phyloP scores from a whole-genome alignment of 2,888 invertebrate species.

The Priocnemis perturbator region DNA sequence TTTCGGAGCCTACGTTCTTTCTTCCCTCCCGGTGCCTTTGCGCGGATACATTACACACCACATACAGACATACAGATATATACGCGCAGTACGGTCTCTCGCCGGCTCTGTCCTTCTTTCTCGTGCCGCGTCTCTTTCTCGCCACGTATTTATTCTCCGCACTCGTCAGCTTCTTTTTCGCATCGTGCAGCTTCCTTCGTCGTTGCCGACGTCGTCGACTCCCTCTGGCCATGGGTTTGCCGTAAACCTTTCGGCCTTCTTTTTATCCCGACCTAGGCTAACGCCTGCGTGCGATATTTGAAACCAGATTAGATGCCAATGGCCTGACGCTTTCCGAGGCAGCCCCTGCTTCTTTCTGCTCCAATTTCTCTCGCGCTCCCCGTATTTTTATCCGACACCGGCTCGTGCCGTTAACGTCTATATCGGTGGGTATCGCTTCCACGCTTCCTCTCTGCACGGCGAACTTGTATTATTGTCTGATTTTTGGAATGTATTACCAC shows the following conservation, averaged over 20 bases:
- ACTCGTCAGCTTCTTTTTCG: background rate
- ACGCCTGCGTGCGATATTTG: conserved; percentile 63
- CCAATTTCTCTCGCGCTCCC: too few species aligned
- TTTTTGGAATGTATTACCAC: too few species aligned
- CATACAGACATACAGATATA: background rate
- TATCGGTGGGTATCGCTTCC: background rate
- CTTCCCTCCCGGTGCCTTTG: conserved; percentile 8
- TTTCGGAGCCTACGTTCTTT: conserved; percentile 51
- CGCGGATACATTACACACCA: conserved; percentile 22
- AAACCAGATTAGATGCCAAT: conserved; percentile 65
- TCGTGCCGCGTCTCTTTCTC: conserved; percentile 22
- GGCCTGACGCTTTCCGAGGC: conserved; percentile 66
- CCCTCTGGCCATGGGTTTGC: conserved; percentile 12
- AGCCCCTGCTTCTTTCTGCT: conserved; percentile 30
- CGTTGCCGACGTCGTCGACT: background rate
- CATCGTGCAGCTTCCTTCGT: background rate
- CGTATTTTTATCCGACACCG: too few species aligned
- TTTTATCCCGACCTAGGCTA: conserved; percentile 71
- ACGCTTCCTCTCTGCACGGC: conserved; percentile 17
- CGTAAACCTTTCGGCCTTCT: conserved; percentile 26
- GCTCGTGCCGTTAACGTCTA: too few species aligned
- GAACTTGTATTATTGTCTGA: background rate
- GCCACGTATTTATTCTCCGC: conserved; percentile 12
- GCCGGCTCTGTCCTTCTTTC: conserved; percentile 25
- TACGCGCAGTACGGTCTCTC: conserved; percentile 8